A percentile compares a stretch with the other conserved stretches of the same genome.
Evolutionary conservation across 30 jellyfish, hydroid and myxozoan genomes (phyloP).

Genomic region (Cassiopea xamachana): DNA sequence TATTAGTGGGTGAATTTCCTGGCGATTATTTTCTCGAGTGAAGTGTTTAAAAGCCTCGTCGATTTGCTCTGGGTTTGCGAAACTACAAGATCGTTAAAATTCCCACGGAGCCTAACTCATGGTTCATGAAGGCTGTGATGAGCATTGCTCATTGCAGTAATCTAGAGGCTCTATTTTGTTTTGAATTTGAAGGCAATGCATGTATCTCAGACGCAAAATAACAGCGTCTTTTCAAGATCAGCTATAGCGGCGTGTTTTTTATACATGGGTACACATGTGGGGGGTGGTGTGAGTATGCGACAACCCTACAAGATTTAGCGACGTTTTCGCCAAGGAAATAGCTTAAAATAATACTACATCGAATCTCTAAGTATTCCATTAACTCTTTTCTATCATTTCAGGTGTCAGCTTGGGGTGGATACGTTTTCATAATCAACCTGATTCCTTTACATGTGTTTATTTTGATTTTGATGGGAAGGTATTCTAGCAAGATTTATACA

Average conservation of each 20-base stretch:
- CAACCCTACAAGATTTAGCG: no score
- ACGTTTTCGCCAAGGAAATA: no score
- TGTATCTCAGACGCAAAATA: no score
- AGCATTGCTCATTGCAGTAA: neutral
- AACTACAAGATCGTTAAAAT: neutral
- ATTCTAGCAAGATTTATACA: constrained; percentile 84
- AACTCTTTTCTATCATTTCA: neutral
- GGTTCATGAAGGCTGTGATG: neutral
- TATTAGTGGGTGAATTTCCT: neutral
- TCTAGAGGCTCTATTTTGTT: no score
- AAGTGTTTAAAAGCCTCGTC: neutral
- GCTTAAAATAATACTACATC: no score
- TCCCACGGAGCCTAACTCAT: neutral
- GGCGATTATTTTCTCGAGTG: neutral
- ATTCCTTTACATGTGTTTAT: constrained; percentile 98
- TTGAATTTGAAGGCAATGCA: no score
- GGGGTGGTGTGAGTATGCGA: no score
- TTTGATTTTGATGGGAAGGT: constrained; percentile 95
- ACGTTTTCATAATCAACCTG: constrained; percentile 96
- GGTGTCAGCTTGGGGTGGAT: constrained; percentile 99
- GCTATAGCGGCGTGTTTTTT: no score
- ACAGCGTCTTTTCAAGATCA: no score
- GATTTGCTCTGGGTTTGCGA: neutral
- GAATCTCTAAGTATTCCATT: no score
- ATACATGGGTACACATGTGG: no score